These are phyloP conservation scores for Callospermophilus lateralis DNA, from an alignment of 2,113 vertebrate genomes.

Conservation along the genomic window DNA sequence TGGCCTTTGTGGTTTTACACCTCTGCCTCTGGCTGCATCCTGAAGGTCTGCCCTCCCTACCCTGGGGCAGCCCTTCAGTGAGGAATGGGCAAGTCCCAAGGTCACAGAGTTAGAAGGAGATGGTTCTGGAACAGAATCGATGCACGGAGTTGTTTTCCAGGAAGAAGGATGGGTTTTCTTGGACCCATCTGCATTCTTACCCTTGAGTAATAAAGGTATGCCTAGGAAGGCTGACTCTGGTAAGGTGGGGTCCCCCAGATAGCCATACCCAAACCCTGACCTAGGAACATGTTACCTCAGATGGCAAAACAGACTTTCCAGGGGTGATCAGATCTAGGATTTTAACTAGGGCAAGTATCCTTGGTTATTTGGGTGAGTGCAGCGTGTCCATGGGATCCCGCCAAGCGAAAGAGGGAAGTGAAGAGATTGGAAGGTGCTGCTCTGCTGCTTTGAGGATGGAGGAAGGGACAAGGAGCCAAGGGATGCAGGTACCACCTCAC, in stretches of 20 bases:
- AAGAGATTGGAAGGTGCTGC: not conserved
- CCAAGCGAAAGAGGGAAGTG: not conserved
- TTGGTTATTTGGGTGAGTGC: not conserved
- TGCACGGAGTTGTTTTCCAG: not conserved
- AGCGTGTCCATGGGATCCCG: not conserved
- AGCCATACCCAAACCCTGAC: not conserved
- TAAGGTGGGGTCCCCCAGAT: not conserved
- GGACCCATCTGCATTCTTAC: not conserved
- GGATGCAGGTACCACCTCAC: not conserved
- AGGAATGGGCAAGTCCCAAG: not conserved
- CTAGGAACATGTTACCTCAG: not conserved
- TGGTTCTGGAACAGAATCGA: not conserved
- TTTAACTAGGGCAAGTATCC: not conserved
- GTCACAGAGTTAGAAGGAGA: not conserved
- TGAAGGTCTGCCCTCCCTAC: not conserved
- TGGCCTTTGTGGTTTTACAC: not conserved
- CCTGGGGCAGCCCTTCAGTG: not conserved
- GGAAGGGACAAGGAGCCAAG: not conserved
- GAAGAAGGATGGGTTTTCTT: not conserved
- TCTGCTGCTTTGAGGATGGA: not conserved
- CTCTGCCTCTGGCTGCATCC: not conserved
- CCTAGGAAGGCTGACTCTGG: not conserved
- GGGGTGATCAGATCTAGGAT: not conserved
- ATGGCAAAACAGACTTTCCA: not conserved
- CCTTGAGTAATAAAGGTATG: not conserved